Evolutionary conservation across 2,888 invertebrate species (phyloP), one percentile per base, ranked within the genome.

Genomic region (Dasysyrphus tricinctus): DNA sequence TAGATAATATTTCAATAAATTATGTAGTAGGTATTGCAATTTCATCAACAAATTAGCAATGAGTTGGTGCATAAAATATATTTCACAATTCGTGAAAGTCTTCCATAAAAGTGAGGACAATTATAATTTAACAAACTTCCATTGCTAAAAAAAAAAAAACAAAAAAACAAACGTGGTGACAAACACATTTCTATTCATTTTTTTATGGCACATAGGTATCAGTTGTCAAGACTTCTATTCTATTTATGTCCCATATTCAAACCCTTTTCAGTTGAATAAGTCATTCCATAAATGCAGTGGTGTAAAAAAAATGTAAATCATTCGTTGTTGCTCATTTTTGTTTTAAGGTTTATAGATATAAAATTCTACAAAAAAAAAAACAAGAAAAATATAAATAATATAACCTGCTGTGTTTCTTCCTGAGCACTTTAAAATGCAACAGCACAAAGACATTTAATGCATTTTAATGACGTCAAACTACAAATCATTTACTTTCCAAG

Each of bases 391-490:
- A 63, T 29, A 44, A 8, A 24, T 29, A 63, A n/a, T 44, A 42
- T 42, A 61, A 63, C 63, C 29, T 63, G 63, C 63, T 44, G 63
- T 59, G 12, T 37, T 54, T 32, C n/a, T 54, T 54, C 14, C 7
- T 32, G 8, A 14, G 51, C 6, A 54, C 24, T 54, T 54, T 24
- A 4, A 54, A 59, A 37, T 59, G 19, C 37, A 37, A 19, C 14
- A 42, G 7, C 11, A 29, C 24, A 29, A 1, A 8, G 56, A 59
- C 11, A n/a, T 44, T n/a, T n/a, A 29, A 63, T 44, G 44, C 63
- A 63, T 24, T 59, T 24, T 24, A 29, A 39, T 61, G 63, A 63
- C 63, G 63, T 63, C 63, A 63, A 63, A 63, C 63, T 29, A 5
- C 8, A 44, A 63, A 44, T 54, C 29, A 14, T 7, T 29, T 7